Conservation (phyloP, 2,888 invertebrate species). For the Prionchulus punctatus region DNA sequence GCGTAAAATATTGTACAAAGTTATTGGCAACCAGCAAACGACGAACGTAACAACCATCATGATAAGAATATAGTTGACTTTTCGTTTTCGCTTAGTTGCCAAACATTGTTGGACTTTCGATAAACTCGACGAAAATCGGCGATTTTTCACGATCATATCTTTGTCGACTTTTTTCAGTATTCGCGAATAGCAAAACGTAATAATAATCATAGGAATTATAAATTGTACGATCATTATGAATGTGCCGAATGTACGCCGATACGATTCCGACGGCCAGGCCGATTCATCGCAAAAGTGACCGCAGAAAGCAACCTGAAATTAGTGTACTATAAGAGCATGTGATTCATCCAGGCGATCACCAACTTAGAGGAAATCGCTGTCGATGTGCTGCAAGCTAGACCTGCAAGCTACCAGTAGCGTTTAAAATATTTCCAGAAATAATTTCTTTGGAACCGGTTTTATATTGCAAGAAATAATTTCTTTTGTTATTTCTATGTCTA, state of each 20-base stretch:
- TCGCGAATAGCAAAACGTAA: conserved; percentile 77
- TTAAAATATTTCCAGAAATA: too few relatives aligned
- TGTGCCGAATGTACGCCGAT: conserved; percentile 60
- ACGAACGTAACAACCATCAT: conserved; percentile 57
- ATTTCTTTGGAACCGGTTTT: too few relatives aligned
- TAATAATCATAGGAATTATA: conserved; percentile 72
- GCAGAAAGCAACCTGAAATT: conserved; percentile 17
- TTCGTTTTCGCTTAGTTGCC: conserved; percentile 52
- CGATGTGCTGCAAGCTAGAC: too few relatives aligned
- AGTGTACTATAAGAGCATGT: too few relatives aligned
- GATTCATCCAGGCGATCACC: too few relatives aligned
- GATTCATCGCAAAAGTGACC: conserved; percentile 39
- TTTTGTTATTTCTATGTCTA: too few relatives aligned
- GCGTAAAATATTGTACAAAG: conserved; percentile 25
- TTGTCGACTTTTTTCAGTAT: background rate
- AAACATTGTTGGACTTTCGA: background rate
- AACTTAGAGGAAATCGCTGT: too few relatives aligned
- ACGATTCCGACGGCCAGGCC: conserved; percentile 67
- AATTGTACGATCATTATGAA: conserved; percentile 75
- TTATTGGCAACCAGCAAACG: conserved; percentile 27
- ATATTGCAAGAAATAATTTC: too few relatives aligned
- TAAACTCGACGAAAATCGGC: background rate
- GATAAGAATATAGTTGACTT: conserved; percentile 87
- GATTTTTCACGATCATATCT: conserved; percentile 5
- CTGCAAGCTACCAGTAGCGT: too few relatives aligned